phyloP scores from a whole-genome alignment of 2,797 vertebrate species.

The Huso huso region DNA sequence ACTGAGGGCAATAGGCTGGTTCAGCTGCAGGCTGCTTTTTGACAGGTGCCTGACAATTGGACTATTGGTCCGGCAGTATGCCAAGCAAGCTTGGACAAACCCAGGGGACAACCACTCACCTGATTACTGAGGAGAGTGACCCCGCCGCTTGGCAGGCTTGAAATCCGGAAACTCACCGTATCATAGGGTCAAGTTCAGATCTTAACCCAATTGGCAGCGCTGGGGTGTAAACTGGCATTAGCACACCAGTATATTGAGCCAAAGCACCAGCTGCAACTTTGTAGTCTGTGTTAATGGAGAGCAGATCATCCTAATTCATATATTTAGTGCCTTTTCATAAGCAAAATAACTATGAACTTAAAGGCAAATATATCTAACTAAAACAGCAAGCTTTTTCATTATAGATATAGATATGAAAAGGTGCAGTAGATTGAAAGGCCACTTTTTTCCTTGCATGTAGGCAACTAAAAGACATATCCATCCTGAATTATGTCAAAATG shows the following conservation, averaged over 20 bases:
- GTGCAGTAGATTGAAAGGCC: too few species aligned
- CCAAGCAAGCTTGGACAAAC: slow-evolving; percentile 12
- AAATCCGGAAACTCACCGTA: not conserved
- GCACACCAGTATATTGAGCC: slow-evolving; percentile 16
- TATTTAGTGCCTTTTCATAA: slow-evolving; percentile 25
- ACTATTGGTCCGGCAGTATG: slow-evolving; percentile 22
- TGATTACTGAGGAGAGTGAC: slow-evolving; percentile 15
- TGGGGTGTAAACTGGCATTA: slow-evolving; percentile 12
- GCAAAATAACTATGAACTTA: too few species aligned
- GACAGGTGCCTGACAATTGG: slow-evolving; percentile 21
- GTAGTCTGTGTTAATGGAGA: slow-evolving; percentile 37
- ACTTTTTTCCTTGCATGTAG: too few species aligned
- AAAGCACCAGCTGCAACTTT: slow-evolving; percentile 43
- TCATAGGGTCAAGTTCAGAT: not conserved
- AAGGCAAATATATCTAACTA: too few species aligned
- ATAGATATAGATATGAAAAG: too few species aligned
- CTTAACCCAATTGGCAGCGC: not conserved
- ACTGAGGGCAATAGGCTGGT: slow-evolving; percentile 3
- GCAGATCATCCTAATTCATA: slow-evolving; percentile 29
- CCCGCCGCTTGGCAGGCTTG: not conserved
- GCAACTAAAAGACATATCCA: slow-evolving; percentile 14
- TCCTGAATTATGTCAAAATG: slow-evolving; percentile 2
- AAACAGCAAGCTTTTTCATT: too few species aligned
- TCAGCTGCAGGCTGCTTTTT: slow-evolving; percentile 21
- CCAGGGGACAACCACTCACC: slow-evolving; percentile 14